Percentiles rank a stretch among this genome's conserved stretches.
Evolutionary conservation across 2,888 invertebrate species (phyloP).

Genomic region (Balanococcus diminutus): DNA sequence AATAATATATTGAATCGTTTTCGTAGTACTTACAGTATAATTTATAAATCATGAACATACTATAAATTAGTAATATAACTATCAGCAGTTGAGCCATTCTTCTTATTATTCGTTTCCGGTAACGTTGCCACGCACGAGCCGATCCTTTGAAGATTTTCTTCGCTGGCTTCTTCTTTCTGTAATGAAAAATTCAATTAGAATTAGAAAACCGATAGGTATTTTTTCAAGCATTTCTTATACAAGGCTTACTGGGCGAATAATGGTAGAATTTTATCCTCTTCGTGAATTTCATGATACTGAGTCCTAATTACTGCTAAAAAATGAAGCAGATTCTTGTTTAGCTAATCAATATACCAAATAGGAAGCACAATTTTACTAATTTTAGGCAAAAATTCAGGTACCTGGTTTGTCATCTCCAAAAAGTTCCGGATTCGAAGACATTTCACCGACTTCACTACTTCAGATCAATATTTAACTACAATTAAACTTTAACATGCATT

Average conservation of each 20-base stretch:
- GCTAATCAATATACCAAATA: no score
- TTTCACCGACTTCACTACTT: no score
- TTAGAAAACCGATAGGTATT: neutral
- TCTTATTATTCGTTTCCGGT: neutral
- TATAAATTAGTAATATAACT: neutral
- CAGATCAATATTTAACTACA: no score
- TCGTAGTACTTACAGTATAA: constrained; percentile 34
- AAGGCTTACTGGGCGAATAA: neutral
- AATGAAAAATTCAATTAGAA: neutral
- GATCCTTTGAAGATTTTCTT: neutral
- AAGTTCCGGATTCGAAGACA: no score
- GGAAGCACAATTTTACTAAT: no score
- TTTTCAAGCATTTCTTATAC: neutral
- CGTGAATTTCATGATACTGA: neutral
- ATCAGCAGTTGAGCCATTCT: neutral
- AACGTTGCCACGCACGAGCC: neutral
- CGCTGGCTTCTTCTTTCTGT: neutral
- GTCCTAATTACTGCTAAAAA: no score
- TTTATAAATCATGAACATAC: neutral
- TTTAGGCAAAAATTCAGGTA: no score
- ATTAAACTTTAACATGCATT: no score
- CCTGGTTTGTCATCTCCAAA: no score
- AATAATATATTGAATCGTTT: constrained; percentile 16
- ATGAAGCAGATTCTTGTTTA: no score
- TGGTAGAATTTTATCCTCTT: neutral